Evolutionary conservation across 2,888 invertebrate genomes (phyloP), one percentile per base, ranked within the genome.

Genomic region (Agriopis leucophaearia): DNA sequence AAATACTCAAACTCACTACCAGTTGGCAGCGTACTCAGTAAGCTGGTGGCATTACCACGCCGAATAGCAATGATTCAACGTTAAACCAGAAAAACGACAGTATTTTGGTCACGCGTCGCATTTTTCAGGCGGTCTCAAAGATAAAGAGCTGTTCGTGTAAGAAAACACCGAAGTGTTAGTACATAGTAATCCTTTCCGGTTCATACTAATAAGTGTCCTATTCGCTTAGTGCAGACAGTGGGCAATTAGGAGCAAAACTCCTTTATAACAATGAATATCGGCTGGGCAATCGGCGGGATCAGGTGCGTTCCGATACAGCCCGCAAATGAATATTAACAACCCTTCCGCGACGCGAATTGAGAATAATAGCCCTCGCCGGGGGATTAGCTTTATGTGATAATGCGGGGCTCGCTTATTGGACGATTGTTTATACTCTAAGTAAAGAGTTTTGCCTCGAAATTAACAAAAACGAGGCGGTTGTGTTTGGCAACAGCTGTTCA

Each of bases 311-410:
- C 66, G 84, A 72, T 70, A 66, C 70, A 48, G 71, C 54, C 54
- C 48, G 58, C 59, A 68, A 88, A 92, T 91, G 89, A 89, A 92
- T 91, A 92, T 91, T 91, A 93, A 93, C 91, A 92, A 91, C 91
- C 92, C 91, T 92, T 92, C 74, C 74, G 72, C 62, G 58, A 59
- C 15, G 15, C 81, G 92, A 92, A 92, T 91, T 89, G 92, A 91
- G 86, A 93, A 88, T 92, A 91, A 93, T 92, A 88, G 91, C 83
- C 83, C 81, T 78, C 78, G 76, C 40, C 60, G 40, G 50, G 65
- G 87, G 86, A 90, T 89, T 89, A 88, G 82, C 84, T 81, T 89
- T 86, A 89, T 86, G 59, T 70, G 74, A 69, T 77, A 71, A 73
- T 58, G 54, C 64, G 45, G 51, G 52, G 40, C 16, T 36, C 44